A percentile compares a stretch with the other conserved stretches of the same genome.
Evolutionary conservation across 2,888 invertebrate species (phyloP).

Genomic region (Rhaphigaster nebulosa): DNA sequence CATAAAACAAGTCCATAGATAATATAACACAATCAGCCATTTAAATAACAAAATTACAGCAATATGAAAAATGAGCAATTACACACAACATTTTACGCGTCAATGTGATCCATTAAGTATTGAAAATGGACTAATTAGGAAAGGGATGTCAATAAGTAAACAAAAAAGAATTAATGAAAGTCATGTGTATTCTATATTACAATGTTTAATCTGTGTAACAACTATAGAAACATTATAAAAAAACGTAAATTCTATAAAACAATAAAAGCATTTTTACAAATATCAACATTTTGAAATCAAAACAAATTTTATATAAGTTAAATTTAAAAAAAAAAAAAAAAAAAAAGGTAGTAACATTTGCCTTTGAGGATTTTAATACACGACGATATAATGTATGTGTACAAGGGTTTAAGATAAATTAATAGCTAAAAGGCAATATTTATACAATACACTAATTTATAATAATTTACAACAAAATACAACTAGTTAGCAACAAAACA

Average conservation of each 20-base stretch:
- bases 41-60: neutral
- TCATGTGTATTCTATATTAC: conserved; percentile 47
- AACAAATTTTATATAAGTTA: conserved; percentile 29
- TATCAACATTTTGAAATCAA: conserved; percentile 37
- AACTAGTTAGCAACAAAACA: conserved; percentile 20
- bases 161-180: neutral
- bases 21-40: neutral
- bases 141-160: neutral
- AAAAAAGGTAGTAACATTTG: neutral
- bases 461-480: conserved; percentile 43
- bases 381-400: conserved; percentile 11
- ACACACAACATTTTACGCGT: neutral
- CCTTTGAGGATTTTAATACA: neutral
- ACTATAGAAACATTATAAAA: conserved; percentile 46
- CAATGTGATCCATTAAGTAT: neutral
- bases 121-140: neutral
- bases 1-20: no score
- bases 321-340: neutral
- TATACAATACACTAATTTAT: conserved; percentile 34
- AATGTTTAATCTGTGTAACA: conserved; percentile 33
- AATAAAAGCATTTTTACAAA: conserved; percentile 46
- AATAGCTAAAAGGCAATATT: neutral
- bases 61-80: neutral
- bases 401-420: conserved; percentile 8
- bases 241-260: conserved; percentile 47